Evolutionary conservation across 2,888 invertebrate genomes (phyloP), one percentile per base, ranked within the genome.

Genomic region (Nesidiocoris tenuis): DNA sequence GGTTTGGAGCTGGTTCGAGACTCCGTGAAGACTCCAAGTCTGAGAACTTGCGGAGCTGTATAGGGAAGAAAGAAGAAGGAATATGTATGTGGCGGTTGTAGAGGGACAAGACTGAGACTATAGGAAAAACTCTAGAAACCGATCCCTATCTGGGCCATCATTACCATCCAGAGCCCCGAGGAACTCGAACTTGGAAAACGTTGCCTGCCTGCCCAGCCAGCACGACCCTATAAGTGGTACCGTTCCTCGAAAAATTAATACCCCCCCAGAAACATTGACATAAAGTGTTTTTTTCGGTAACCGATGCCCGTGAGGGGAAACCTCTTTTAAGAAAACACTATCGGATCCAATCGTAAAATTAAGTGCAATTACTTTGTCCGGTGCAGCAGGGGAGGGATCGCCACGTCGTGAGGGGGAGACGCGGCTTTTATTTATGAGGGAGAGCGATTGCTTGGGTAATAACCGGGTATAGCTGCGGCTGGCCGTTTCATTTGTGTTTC

Each of bases 371-470:
- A 71, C 71, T 61, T 21, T 12, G 25, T 39, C 16, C 9, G 64
- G 72, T 24, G 56, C 24, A 39, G 61, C n/a, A 22, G 59, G 54
- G 24, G 9, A 25, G 65, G 17, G 57, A 61, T 23, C 17, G 55
- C 61, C 61, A 55, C 54, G 56, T 18, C 18, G 59, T 19, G 24
- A 56, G 21, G 64, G 77, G 61, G 63, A 77, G 25, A 67, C 61
- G 39, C 72, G 17, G 74, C 22, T 74, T 64, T 74, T 74, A 66
- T 64, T 64, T 66, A 66, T 64, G 65, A 66, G 74, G 61, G 74
- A 55, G 65, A 65, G 74, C 65, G 74, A 74, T 64, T 64, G 74
- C 65, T 65, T 25, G 65, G 64, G 74, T 64, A 74, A 74, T 64
- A 74, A 74, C 74, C 66, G 74, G 66, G 74, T 66, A n/a, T n/a